phyloP scores from a whole-genome alignment of 2,797 vertebrate genomes.

The Onychomys arenicola region DNA sequence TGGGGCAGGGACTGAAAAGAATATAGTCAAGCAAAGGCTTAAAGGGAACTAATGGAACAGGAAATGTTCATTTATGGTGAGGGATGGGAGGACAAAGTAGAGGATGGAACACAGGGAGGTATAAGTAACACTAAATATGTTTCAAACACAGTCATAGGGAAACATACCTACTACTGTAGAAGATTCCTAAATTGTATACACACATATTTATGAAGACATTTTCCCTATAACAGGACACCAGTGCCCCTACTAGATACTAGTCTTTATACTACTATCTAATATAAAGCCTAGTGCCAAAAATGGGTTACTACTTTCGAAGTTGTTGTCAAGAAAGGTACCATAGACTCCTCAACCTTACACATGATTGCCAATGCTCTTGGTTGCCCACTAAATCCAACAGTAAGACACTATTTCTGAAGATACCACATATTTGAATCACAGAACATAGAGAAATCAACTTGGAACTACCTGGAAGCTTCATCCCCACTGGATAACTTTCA shows the following conservation, averaged over 20 bases:
- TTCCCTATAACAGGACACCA: background rate
- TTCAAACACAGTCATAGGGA: background rate
- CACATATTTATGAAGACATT: background rate
- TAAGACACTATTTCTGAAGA: background rate
- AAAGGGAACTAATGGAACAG: background rate
- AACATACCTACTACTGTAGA: background rate
- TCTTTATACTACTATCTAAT: background rate
- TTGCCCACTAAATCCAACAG: background rate
- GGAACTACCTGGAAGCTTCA: background rate
- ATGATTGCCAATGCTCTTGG: background rate
- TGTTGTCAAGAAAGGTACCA: background rate
- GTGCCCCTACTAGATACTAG: background rate
- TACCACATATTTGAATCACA: background rate
- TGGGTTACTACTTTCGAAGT: background rate
- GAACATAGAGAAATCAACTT: background rate
- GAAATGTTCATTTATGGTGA: background rate
- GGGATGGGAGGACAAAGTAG: background rate
- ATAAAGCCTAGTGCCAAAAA: background rate
- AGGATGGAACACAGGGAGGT: background rate
- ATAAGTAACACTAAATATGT: background rate
- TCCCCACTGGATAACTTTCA: background rate
- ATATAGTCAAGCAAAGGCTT: background rate
- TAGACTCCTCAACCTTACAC: background rate
- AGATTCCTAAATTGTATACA: background rate
- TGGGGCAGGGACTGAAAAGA: background rate